Percentiles rank a stretch among this genome's conserved stretches.
Evolutionary conservation across 1,140 invertebrate species (phyloP).

Genomic region (Heliothis virescens): DNA sequence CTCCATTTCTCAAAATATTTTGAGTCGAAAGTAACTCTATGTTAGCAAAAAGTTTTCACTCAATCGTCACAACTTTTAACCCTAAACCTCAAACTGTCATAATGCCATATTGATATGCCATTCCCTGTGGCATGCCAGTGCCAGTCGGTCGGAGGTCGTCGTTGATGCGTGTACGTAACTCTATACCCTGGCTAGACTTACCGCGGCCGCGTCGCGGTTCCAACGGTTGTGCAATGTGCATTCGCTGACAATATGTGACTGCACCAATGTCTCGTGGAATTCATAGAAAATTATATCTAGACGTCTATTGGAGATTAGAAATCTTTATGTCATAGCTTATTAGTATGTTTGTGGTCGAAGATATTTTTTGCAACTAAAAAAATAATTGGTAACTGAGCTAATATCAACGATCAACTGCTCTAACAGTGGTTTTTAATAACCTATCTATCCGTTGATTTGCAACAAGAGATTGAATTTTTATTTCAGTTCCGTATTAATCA

Average conservation of each 20-base stretch:
- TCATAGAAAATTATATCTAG: too few relatives aligned
- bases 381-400: too few relatives aligned
- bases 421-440: too few relatives aligned
- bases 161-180: conserved; percentile 66
- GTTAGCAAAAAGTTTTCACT: background rate
- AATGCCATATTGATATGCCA: conserved; percentile 33
- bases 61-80: background rate
- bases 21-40: background rate
- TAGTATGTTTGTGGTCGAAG: too few relatives aligned
- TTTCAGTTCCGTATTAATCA: too few relatives aligned
- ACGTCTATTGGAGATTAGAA: too few relatives aligned
- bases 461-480: too few relatives aligned
- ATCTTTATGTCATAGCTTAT: too few relatives aligned
- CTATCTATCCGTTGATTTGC: too few relatives aligned
- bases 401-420: too few relatives aligned
- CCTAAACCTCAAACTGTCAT: conserved; percentile 8
- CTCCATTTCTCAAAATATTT: background rate
- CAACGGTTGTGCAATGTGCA: conserved; percentile 64
- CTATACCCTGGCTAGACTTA: conserved; percentile 64
- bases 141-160: conserved; percentile 55
- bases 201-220: conserved; percentile 64
- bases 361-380: too few relatives aligned
- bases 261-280: conserved; percentile 7
- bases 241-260: conserved; percentile 52
- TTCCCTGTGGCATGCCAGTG: conserved; percentile 45